These are phyloP conservation scores for Sesia bembeciformis DNA, from an alignment of 2,888 invertebrate genomes.

Conservation along the genomic window DNA sequence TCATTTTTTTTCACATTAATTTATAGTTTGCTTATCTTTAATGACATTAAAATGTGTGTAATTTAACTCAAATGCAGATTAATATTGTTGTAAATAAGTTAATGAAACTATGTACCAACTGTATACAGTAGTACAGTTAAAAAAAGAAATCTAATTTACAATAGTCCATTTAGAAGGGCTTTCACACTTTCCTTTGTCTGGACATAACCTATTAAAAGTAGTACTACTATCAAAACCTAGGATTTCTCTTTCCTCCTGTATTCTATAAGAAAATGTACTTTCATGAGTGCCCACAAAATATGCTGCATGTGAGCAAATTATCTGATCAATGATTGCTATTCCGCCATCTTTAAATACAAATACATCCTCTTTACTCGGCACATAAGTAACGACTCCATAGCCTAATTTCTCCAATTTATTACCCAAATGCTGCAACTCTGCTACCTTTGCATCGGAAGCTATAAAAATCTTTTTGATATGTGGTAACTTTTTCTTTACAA, in stretches of 20 bases:
- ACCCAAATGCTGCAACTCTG: constrained; percentile 67
- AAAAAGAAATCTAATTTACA: constrained; percentile 49
- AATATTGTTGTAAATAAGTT: too few species aligned
- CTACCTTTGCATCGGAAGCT: constrained; percentile 85
- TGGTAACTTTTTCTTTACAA: constrained; percentile 67
- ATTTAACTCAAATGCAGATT: too few species aligned
- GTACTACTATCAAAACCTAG: constrained; percentile 85
- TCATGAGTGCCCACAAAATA: constrained; percentile 94
- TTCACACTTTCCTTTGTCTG: constrained; percentile 76
- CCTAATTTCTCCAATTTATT: constrained; percentile 41
- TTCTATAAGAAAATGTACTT: constrained; percentile 96
- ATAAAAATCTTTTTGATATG: constrained; percentile 77
- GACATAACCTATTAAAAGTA: constrained; percentile 93
- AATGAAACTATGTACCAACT: too few species aligned
- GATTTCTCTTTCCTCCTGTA: constrained; percentile 98
- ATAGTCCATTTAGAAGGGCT: constrained; percentile 86
- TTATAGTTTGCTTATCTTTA: too few species aligned
- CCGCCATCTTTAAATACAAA: constrained; percentile 84
- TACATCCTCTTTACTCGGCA: constrained; percentile 61
- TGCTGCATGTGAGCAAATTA: constrained; percentile 91
- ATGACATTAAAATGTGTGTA: too few species aligned
- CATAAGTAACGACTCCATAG: constrained; percentile 38
- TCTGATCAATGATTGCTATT: constrained; percentile 94
- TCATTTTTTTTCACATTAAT: too few species aligned
- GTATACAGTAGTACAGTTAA: too few species aligned